Evolutionary conservation across 1,140 invertebrate species (phyloP).

Genomic region (Anastatus disparis): DNA sequence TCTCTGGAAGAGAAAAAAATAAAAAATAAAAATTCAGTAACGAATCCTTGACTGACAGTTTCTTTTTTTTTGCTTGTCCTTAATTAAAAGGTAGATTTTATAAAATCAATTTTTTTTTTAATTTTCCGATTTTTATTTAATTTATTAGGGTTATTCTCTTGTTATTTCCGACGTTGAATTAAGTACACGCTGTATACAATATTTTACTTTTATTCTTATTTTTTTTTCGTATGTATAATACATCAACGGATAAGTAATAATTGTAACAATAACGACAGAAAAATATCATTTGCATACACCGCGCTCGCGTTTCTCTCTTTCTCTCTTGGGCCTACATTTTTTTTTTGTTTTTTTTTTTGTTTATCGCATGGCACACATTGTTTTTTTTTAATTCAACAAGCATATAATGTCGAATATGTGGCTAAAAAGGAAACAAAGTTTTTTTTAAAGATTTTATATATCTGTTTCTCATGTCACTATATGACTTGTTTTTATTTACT

Average conservation of each 20-base stretch:
- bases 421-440: conserved; percentile 4
- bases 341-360: conserved; percentile 12
- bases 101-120: no score
- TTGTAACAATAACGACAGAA: conserved; percentile 55
- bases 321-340: conserved; percentile 30
- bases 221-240: conserved; percentile 45
- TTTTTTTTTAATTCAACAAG: neutral
- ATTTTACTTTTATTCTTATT: conserved; percentile 34
- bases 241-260: conserved; percentile 43
- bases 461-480: neutral
- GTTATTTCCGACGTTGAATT: conserved; percentile 5
- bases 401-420: neutral
- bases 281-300: conserved; percentile 52
- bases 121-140: no score
- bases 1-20: no score
- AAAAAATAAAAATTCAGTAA: no score
- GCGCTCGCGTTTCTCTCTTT: conserved; percentile 8
- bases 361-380: neutral
- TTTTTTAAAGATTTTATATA: no score
- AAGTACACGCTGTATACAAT: conserved; percentile 39
- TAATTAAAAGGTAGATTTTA: no score
- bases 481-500: neutral
- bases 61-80: no score
- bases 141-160: no score
- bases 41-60: no score